Evolutionary conservation across 2,113 vertebrate genomes (phyloP).

Genomic region (Pantherophis guttatus): DNA sequence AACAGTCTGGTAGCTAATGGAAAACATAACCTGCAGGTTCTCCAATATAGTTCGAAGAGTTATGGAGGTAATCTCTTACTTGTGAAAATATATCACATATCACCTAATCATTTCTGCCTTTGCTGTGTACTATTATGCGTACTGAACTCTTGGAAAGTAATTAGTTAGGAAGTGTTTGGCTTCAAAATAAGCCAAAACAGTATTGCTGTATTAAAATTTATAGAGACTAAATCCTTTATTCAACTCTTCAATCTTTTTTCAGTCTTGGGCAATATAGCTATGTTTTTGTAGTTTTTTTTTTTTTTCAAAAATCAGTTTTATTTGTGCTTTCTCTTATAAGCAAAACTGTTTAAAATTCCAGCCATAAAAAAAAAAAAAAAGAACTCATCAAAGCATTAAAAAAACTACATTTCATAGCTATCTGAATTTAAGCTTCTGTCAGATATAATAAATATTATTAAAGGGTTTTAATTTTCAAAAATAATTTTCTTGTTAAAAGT

Average conservation of each 20-base stretch:
- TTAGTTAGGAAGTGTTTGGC: slow-evolving; percentile 10
- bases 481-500: background rate
- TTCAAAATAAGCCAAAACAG: slow-evolving; percentile 1
- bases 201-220: background rate
- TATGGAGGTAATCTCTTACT: slow-evolving; percentile 53
- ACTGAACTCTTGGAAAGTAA: slow-evolving; percentile 3
- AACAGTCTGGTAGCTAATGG: slow-evolving; percentile 41
- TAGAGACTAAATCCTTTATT: background rate
- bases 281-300: background rate
- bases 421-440: background rate
- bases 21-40: slow-evolving; percentile 55
- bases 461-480: background rate
- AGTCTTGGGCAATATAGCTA: background rate
- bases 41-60: slow-evolving; percentile 50
- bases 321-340: background rate
- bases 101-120: slow-evolving; percentile 11
- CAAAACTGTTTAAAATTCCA: background rate
- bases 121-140: background rate
- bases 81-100: slow-evolving; percentile 67
- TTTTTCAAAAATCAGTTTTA: background rate
- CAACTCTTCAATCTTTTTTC: background rate
- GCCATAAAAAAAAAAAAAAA: background rate
- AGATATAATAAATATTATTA: background rate
- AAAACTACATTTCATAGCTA: background rate
- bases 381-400: background rate